Conservation (phyloP, 2,113 vertebrate genomes). For the Pedionomus torquatus region DNA sequence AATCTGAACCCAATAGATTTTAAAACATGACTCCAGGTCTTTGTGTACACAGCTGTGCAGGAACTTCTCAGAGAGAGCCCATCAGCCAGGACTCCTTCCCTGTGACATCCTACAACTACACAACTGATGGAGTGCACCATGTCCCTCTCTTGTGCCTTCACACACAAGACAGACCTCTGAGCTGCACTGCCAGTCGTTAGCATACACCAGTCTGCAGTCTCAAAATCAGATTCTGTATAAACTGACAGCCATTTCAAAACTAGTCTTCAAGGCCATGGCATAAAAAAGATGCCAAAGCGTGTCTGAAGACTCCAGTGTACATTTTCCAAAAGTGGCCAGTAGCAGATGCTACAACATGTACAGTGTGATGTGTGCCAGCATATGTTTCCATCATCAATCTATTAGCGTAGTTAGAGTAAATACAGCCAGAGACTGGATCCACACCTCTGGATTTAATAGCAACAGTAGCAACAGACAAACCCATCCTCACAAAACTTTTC, state of each 20-base stretch:
- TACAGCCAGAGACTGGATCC: not conserved
- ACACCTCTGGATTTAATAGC: not conserved
- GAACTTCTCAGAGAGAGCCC: not conserved
- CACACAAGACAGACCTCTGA: not conserved
- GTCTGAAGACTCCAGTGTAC: not conserved
- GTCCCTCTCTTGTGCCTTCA: not conserved
- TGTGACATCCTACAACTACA: not conserved
- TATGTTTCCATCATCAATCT: not conserved
- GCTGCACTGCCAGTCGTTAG: not conserved
- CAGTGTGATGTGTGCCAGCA: not conserved
- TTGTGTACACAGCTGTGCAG: not conserved
- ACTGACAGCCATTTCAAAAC: not conserved
- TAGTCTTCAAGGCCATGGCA: not conserved
- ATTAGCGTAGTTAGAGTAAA: not conserved
- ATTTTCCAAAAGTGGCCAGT: not conserved
- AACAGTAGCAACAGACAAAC: not conserved
- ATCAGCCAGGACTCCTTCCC: not conserved
- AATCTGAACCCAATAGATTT: not conserved
- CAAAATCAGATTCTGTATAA: not conserved
- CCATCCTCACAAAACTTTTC: not conserved
- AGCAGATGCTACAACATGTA: not conserved
- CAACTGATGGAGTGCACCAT: accelerated
- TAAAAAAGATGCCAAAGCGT: not conserved
- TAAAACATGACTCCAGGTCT: not conserved
- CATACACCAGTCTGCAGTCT: not conserved